A percentile compares a stretch with the other conserved stretches of the same genome.
Evolutionary conservation across 2,888 invertebrate genomes (phyloP).

Genomic region (Sesia apiformis): DNA sequence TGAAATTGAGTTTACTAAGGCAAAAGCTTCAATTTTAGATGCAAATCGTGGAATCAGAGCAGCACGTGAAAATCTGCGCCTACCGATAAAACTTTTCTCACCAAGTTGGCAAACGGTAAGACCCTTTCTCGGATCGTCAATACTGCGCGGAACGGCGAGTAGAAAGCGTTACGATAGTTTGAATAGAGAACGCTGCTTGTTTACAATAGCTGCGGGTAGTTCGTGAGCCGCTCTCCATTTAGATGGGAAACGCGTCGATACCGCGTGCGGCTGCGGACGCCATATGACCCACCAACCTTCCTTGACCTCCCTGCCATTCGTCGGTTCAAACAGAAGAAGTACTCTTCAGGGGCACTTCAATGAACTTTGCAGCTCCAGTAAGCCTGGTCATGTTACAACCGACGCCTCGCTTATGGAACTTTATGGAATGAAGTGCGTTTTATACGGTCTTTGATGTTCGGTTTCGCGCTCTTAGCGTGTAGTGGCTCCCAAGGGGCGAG

Average conservation of each 20-base stretch:
- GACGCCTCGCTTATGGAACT: constrained; percentile 55
- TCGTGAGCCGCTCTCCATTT: constrained; percentile 65
- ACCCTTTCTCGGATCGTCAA: constrained; percentile 50
- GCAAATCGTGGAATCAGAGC: too few species aligned
- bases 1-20: too few species aligned
- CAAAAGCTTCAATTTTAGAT: too few species aligned
- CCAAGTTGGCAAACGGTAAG: constrained; percentile 30
- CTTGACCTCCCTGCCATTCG: constrained; percentile 21
- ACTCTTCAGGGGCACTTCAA: neutral
- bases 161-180: constrained; percentile 60
- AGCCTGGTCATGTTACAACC: constrained; percentile 37
- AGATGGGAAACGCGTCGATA: constrained; percentile 62
- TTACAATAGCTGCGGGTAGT: constrained; percentile 68
- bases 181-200: constrained; percentile 65
- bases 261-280: constrained; percentile 44
- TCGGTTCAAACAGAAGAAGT: neutral
- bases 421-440: constrained; percentile 66
- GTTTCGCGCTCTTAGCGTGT: constrained; percentile 54
- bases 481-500: constrained; percentile 51
- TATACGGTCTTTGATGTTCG: constrained; percentile 66
- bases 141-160: constrained; percentile 45
- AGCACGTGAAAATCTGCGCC: constrained; percentile 7
- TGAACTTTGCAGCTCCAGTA: constrained; percentile 28
- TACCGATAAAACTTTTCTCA: constrained; percentile 36
- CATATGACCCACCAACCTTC: constrained; percentile 38